phyloP scores from a whole-genome alignment of 2,888 invertebrate genomes.

The Drosophila antonietae region DNA sequence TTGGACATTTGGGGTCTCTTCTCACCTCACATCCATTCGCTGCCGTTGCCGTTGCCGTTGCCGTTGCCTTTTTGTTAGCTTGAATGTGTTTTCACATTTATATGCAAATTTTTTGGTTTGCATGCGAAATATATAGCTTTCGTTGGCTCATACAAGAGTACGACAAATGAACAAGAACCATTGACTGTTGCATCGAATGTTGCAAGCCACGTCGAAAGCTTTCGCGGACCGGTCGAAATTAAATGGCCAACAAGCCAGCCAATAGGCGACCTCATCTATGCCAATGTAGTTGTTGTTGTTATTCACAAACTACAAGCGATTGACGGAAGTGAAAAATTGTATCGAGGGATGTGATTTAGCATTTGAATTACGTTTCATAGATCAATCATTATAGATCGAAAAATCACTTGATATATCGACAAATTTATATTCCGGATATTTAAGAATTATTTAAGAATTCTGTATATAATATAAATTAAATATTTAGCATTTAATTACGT shows the following conservation, averaged over 20 bases:
- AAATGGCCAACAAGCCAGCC: conserved; percentile 50
- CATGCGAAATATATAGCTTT: conserved; percentile 75
- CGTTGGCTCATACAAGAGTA: conserved; percentile 49
- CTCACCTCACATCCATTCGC: conserved; percentile 32
- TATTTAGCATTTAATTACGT: too few species aligned
- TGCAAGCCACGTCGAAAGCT: conserved; percentile 27
- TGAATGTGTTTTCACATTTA: conserved; percentile 79
- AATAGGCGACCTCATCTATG: conserved; percentile 49
- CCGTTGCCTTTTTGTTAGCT: conserved; percentile 65
- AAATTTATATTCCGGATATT: too few species aligned
- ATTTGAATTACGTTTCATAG: neutral
- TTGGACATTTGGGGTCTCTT: conserved; percentile 20
- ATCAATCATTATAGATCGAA: neutral
- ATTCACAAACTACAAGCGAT: neutral
- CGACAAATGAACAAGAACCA: conserved; percentile 69
- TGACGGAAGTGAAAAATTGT: neutral
- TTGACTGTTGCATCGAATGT: conserved; percentile 23
- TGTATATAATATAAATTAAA: too few species aligned
- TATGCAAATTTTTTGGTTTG: conserved; percentile 78
- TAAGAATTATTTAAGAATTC: too few species aligned
- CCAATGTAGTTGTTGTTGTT: conserved; percentile 26
- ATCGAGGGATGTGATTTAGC: neutral
- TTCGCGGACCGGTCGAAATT: conserved; percentile 44
- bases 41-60: conserved; percentile 19
- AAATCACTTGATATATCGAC: too few species aligned